Conservation (phyloP, 2,113 vertebrate genomes). For the Cheilinus undulatus region DNA sequence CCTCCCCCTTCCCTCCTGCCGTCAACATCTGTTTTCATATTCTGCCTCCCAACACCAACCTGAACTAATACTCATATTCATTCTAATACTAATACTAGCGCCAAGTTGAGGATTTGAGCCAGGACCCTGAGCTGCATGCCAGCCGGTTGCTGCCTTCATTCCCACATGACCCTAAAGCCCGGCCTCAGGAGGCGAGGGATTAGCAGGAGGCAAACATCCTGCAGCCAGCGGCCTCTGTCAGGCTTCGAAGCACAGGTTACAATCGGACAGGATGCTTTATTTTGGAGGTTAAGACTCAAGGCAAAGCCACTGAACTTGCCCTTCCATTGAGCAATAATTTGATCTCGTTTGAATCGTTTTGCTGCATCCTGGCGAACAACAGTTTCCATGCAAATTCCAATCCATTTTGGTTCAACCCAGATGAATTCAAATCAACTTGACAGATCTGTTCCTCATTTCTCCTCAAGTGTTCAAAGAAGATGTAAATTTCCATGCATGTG, state of each 20-base stretch:
- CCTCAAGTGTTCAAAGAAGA: constrained; percentile 36
- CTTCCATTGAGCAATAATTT: background rate
- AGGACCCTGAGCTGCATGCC: constrained; percentile 74
- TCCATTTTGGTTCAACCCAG: background rate
- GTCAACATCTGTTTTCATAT: constrained; percentile 83
- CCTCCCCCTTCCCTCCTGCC: constrained; percentile 69
- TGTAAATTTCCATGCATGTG: constrained; percentile 47
- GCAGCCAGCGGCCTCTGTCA: constrained; percentile 59
- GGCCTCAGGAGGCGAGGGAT: constrained; percentile 74
- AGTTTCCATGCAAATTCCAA: background rate
- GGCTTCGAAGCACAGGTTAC: constrained; percentile 47
- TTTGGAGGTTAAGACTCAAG: constrained; percentile 1
- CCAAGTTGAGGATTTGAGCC: constrained; percentile 79
- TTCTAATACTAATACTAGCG: constrained; percentile 79
- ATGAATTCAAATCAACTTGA: constrained; percentile 15
- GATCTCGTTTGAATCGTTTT: background rate
- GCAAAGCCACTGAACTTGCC: background rate
- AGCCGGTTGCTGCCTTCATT: constrained; percentile 75
- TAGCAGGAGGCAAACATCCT: constrained; percentile 71
- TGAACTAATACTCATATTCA: constrained; percentile 81
- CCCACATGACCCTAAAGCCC: constrained; percentile 78
- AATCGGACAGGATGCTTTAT: constrained; percentile 29
- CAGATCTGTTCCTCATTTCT: background rate
- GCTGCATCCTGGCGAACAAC: background rate
- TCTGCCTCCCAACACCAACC: constrained; percentile 80